Evolutionary conservation across 2,888 invertebrate species (phyloP).

Genomic region (Apodemia zela): DNA sequence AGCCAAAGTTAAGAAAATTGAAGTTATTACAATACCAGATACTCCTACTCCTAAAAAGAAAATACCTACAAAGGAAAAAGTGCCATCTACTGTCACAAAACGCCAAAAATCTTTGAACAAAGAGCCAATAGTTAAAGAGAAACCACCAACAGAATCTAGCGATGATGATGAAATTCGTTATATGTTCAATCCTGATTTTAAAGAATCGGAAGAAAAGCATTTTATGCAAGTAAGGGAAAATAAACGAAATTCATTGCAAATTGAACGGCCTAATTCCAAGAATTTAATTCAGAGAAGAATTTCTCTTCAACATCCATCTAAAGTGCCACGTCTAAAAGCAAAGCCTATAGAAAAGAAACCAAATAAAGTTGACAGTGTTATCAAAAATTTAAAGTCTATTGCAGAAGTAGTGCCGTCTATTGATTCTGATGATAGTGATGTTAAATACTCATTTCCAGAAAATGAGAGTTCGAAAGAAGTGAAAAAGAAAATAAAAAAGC

Average conservation of each 20-base stretch:
- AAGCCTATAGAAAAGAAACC: conserved; percentile 47
- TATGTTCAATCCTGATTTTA: conserved; percentile 67
- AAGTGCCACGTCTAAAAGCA: conserved; percentile 57
- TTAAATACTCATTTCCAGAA: conserved; percentile 70
- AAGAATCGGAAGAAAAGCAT: conserved; percentile 47
- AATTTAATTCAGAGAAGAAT: conserved; percentile 59
- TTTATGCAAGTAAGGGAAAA: conserved; percentile 63
- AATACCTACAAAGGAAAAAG: conserved; percentile 50
- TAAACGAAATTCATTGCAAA: conserved; percentile 64
- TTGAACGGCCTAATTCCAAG: conserved; percentile 64
- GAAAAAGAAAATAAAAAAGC: conserved; percentile 41
- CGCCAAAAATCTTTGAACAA: conserved; percentile 42
- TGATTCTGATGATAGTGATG: conserved; percentile 69
- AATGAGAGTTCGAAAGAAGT: conserved; percentile 25
- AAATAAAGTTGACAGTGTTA: conserved; percentile 26
- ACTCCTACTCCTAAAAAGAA: conserved; percentile 36
- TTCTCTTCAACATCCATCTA: conserved; percentile 64
- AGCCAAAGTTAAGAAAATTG: conserved; percentile 31
- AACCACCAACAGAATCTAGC: conserved; percentile 45
- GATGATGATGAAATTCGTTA: conserved; percentile 69
- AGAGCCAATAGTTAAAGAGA: conserved; percentile 32
- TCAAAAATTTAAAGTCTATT: conserved; percentile 39
- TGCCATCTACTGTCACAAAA: conserved; percentile 44
- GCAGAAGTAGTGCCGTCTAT: conserved; percentile 47
- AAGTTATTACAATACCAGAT: conserved; percentile 32